phyloP scores from a whole-genome alignment of 1,140 invertebrate genomes.

The Atta colombica region DNA sequence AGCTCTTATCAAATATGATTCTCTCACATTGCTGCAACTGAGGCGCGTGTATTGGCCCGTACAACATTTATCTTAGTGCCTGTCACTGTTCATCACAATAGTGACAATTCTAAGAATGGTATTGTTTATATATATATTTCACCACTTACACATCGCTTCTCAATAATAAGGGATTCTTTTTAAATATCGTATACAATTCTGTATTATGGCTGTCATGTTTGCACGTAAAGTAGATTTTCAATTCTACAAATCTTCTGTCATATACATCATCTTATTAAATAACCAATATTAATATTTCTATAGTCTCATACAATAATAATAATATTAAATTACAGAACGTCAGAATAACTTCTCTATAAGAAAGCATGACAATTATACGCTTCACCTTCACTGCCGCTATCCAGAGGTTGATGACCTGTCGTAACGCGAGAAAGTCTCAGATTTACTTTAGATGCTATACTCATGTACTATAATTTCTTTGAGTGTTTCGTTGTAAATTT shows the following conservation, averaged over 20 bases:
- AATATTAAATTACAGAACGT: not conserved
- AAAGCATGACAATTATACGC: not conserved
- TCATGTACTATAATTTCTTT: not conserved
- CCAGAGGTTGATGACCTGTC: constrained; percentile 39
- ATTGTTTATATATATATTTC: not conserved
- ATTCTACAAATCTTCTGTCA: not conserved
- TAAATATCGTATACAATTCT: not conserved
- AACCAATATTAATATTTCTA: not conserved
- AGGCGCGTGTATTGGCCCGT: not conserved
- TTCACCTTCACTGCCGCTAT: constrained; percentile 21
- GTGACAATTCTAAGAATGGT: not conserved
- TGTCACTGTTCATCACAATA: constrained; percentile 4
- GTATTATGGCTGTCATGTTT: not conserved
- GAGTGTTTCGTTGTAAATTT: not conserved
- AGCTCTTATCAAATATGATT: not conserved
- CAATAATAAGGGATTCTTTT: not conserved
- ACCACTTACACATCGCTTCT: too few relatives aligned
- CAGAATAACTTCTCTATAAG: not conserved
- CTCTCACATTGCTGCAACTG: not conserved
- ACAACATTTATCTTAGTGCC: constrained; percentile 19
- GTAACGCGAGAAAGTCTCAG: constrained; percentile 53
- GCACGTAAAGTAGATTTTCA: not conserved
- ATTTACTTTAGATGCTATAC: not conserved
- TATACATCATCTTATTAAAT: not conserved
- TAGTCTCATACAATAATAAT: not conserved